Evolutionary conservation across 2,113 vertebrate genomes (phyloP).

Genomic region (Ariopsis seemanni): DNA sequence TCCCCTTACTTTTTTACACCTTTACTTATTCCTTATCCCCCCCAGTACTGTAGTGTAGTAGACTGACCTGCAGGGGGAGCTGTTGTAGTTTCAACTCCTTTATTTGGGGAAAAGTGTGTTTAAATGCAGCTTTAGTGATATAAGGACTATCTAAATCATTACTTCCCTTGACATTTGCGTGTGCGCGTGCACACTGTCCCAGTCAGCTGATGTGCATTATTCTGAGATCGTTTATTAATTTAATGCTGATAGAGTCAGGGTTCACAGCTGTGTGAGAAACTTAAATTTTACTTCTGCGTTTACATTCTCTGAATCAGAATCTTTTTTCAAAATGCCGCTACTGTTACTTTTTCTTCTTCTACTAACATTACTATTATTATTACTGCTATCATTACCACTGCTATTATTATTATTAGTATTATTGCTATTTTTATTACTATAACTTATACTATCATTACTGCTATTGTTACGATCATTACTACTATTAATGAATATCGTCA

Average conservation of each 20-base stretch:
- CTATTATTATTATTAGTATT: no score
- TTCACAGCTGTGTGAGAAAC: neutral
- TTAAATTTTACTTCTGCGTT: neutral
- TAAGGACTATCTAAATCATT: neutral
- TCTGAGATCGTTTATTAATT: neutral
- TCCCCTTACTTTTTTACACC: neutral
- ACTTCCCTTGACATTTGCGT: neutral
- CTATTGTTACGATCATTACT: neutral
- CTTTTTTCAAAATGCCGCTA: neutral
- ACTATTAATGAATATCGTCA: neutral
- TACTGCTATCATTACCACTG: neutral
- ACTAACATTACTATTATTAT: no score
- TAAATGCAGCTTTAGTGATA: neutral
- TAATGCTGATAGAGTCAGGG: neutral
- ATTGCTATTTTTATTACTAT: no score
- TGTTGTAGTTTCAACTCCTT: conserved; percentile 59
- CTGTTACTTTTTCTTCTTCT: neutral
- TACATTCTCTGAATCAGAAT: neutral
- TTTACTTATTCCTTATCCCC: neutral
- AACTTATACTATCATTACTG: no score
- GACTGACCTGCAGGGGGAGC: conserved; percentile 70
- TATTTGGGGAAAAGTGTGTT: neutral
- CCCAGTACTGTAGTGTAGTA: conserved; percentile 27
- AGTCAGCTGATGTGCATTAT: neutral
- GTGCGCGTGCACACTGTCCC: neutral